Conservation (phyloP, 1,140 invertebrate species). For the Brachionus koreanus region DNA sequence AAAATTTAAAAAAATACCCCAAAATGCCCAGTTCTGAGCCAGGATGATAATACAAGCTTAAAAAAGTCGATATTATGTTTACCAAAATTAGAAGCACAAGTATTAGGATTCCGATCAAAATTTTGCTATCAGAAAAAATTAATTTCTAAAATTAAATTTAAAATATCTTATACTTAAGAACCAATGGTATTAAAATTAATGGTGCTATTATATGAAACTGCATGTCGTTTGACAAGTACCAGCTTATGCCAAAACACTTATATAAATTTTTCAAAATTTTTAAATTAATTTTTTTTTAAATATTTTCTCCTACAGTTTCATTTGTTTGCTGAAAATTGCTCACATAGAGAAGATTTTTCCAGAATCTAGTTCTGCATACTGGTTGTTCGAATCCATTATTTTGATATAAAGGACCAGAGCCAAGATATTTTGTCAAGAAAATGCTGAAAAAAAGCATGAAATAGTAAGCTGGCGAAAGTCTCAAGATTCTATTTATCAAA, state of each 20-base stretch:
- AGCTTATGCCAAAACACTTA: conserved; percentile 65
- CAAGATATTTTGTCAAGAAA: conserved; percentile 9
- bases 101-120: background rate
- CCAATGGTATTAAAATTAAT: conserved; percentile 59
- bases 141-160: background rate
- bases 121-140: background rate
- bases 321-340: conserved; percentile 68
- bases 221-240: conserved; percentile 77
- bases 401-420: conserved; percentile 10
- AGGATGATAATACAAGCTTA: conserved; percentile 9
- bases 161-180: background rate
- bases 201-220: conserved; percentile 70
- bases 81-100: background rate
- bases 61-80: background rate
- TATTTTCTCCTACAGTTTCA: background rate
- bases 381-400: background rate
- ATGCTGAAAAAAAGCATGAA: conserved; percentile 33
- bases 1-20: background rate
- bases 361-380: background rate
- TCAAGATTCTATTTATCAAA: background rate
- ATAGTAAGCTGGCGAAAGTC: background rate
- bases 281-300: background rate
- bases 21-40: background rate
- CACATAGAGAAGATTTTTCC: conserved; percentile 12
- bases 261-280: conserved; percentile 49